phyloP scores from a whole-genome alignment of 2,888 invertebrate genomes.

The Drymonia ruficornis region DNA sequence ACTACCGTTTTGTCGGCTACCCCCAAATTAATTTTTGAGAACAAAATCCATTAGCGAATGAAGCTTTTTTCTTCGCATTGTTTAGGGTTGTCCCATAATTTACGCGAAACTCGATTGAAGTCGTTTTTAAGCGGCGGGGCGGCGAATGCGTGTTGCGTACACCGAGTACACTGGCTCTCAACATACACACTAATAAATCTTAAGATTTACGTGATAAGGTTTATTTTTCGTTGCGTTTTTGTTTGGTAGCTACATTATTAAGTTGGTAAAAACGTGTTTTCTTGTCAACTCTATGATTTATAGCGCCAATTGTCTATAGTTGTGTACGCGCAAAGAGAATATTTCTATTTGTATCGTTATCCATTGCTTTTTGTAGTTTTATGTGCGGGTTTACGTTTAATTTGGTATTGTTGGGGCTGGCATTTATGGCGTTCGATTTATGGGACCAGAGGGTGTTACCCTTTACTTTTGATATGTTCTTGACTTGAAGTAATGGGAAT shows the following conservation, averaged over 20 bases:
- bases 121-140: slow-evolving; percentile 79
- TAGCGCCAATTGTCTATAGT: slow-evolving; percentile 78
- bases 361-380: slow-evolving; percentile 64
- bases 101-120: slow-evolving; percentile 79
- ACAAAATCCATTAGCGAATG: slow-evolving; percentile 83
- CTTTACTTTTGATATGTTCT: slow-evolving; percentile 3
- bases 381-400: slow-evolving; percentile 76
- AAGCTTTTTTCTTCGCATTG: slow-evolving; percentile 74
- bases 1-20: slow-evolving; percentile 73
- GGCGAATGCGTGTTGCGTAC: slow-evolving; percentile 60
- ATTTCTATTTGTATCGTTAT: slow-evolving; percentile 73
- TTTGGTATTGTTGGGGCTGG: slow-evolving; percentile 74
- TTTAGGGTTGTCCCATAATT: slow-evolving; percentile 81
- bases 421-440: slow-evolving; percentile 72
- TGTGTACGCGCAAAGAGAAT: slow-evolving; percentile 79
- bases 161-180: slow-evolving; percentile 11
- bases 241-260: slow-evolving; percentile 20
- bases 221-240: slow-evolving; percentile 27
- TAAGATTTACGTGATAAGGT: slow-evolving; percentile 36
- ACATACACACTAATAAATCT: slow-evolving; percentile 9
- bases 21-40: slow-evolving; percentile 83
- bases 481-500: background rate
- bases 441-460: slow-evolving; percentile 53
- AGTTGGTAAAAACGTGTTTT: slow-evolving; percentile 63
- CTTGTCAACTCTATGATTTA: slow-evolving; percentile 83